Base-by-base conservation (phyloP, 2,797 vertebrate species). In the Ammospiza maritima region DNA sequence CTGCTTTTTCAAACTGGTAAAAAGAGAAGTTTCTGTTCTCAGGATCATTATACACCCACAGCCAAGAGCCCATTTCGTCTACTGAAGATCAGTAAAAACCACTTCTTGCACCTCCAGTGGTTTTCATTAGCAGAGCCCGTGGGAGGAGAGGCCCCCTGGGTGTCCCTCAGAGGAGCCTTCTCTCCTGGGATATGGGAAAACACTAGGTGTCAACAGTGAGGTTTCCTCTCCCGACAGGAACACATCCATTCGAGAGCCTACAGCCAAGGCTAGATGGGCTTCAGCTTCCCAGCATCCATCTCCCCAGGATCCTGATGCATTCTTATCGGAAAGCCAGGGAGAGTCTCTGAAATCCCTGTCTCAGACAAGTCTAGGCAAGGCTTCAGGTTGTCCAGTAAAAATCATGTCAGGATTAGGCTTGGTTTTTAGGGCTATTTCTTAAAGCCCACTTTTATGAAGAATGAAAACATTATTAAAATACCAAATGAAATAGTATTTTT, bases 271-370 rank as follows among this genome's bases (percentile, higher is more conserved):
- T 36, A 3, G 54, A 60, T 64, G 90, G 86, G 90, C 75, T 25
- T 23, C 9, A 56, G 29, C 66, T 69, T 62, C 72, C 81, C 86
- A 70, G 80, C 57, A 60, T 38, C 15, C 30, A 60, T 30, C 65
- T 77, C 66, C 72, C 85, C 89, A 88, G 78, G 57, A 38, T 60
- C 17, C 10, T 45, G 36, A 51, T 20, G 34, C 36, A 5, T 92
- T 96, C 92, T 96, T 86, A 89, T 8, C 85, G 60, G 45, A 93
- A 95, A 94, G 82, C 50, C 29, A 88, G 78, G 76, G 96, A 94
- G 94, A 95, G 85, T 66, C 94, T 81, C 81, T 50, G 92, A 96
- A 98, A 98, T 97, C 97, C 95, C 83, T 5, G 10, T 92, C 90
- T 74, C 91, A 96, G 95, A 95, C 92, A 95, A 96, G 89, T 96